Evolutionary conservation across 2,797 vertebrate genomes (phyloP).

Genomic region (Pachyuromys duprasi): DNA sequence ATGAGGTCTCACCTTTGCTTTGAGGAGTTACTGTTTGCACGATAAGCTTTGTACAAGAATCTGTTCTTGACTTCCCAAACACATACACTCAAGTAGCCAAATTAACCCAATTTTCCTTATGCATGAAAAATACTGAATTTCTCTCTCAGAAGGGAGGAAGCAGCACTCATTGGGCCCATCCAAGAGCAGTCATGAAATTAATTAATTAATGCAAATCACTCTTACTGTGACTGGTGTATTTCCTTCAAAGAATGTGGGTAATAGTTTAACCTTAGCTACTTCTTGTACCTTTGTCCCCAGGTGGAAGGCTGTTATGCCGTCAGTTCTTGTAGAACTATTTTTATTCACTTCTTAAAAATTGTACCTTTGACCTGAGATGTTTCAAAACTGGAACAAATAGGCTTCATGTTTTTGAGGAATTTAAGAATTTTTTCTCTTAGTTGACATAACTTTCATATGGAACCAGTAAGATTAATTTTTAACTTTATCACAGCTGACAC

Average conservation of each 20-base stretch:
- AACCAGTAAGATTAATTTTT: conserved; percentile 1
- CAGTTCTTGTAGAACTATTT: not conserved
- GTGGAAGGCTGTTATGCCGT: not conserved
- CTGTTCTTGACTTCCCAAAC: not conserved
- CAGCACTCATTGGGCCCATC: not conserved
- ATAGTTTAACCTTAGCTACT: conserved; percentile 63
- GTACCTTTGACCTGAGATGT: conserved; percentile 4
- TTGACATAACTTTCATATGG: conserved; percentile 29
- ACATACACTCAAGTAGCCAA: not conserved
- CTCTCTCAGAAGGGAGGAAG: conserved; percentile 29
- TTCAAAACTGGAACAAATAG: conserved; percentile 28
- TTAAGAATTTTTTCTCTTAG: not conserved
- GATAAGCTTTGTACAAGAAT: not conserved
- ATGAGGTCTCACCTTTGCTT: not conserved
- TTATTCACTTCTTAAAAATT: conserved; percentile 54
- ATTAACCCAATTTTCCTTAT: not conserved
- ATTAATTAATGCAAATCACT: conserved; percentile 50
- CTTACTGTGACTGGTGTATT: not conserved
- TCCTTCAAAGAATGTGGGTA: conserved; percentile 69
- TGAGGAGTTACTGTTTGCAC: not conserved
- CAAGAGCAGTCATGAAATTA: conserved; percentile 44
- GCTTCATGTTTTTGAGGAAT: conserved; percentile 25
- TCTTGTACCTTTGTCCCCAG: conserved; percentile 59
- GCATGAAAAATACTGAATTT: not conserved
- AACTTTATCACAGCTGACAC: not conserved